Evolutionary conservation across 2,888 invertebrate species (phyloP), one percentile per base, ranked within the genome.

Genomic region (Parnassius glacialis): DNA sequence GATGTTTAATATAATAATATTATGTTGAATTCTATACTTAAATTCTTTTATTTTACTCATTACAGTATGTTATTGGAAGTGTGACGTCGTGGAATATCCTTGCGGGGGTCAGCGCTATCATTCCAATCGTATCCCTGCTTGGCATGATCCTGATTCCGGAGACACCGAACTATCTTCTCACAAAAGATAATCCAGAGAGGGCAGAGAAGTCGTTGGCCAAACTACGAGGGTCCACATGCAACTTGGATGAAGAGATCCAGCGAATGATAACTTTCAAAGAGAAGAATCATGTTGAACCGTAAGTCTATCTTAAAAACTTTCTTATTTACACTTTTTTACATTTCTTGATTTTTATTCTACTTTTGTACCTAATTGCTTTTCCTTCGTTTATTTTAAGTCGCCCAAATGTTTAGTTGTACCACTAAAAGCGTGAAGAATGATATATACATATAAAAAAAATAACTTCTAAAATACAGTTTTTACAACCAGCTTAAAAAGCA

Each of bases 101-200:
- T 52, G 95, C 95, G 0, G 92, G 93, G 0, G 80, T 95, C 66
- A 95, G 94, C 69, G 87, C 93, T 0, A 76, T 93, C 1, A 74
- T 95, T 1, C 94, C 95, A 0, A 85, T 94, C 0, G 62, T 94
- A 0, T 93, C 94, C 0, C 75, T 95, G 0, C 67, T 94, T 0
- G 82, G 93, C 0, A 93, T 94, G 90, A 83, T 94, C 34, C 76
- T 94, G 11, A 90, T 95, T 59, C 95, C 96, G 0, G 96, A 96
- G 75, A 93, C 95, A 0, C 96, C 96, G 1, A 94, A 95, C 72
- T 96, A 93, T 80, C 92, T 95, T 12, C 89, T 95, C 13, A 92
- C 93, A 2, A 92, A 92, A 52, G 92, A 93, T 65, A 92, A 92
- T 66, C 90, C 92, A 47, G 93, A 93, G 42, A 90, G 93, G 51